Evolutionary conservation across 2,113 vertebrate genomes (phyloP).

Genomic region (Ceyx margarethae): DNA sequence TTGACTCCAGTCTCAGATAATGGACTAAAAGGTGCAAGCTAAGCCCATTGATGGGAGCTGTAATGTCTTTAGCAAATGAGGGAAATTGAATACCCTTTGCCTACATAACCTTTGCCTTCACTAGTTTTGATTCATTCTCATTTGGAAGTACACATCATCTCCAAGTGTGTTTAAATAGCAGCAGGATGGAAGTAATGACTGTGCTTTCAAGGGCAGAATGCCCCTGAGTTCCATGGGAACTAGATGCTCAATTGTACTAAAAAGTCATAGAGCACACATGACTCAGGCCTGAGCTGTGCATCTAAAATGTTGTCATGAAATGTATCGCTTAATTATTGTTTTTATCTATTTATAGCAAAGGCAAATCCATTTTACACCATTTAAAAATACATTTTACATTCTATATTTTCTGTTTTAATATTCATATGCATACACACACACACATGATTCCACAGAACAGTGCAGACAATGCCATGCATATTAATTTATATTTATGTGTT

Average conservation of each 20-base stretch:
- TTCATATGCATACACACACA: not conserved
- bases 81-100: constrained; percentile 8
- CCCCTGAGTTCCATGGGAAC: constrained; percentile 5
- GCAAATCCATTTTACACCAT: not conserved
- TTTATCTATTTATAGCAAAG: not conserved
- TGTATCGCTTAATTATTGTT: not conserved
- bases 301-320: not conserved
- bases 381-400: not conserved
- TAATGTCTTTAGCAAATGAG: constrained; percentile 13
- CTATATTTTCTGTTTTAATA: not conserved
- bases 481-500: not conserved
- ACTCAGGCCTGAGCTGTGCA: not conserved
- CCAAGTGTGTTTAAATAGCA: constrained; percentile 22
- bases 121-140: not conserved
- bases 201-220: constrained; percentile 8
- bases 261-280: not conserved
- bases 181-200: constrained; percentile 34
- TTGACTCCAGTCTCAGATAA: not conserved
- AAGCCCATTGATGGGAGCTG: not conserved
- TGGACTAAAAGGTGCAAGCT: not conserved
- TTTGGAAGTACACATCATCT: constrained; percentile 22
- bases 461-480: not conserved
- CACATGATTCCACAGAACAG: not conserved
- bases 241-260: not conserved
- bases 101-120: constrained; percentile 24